A percentile compares a stretch with the other conserved stretches of the same genome.
phyloP scores from a whole-genome alignment of 2,113 vertebrate species.

The Caranx ignobilis region DNA sequence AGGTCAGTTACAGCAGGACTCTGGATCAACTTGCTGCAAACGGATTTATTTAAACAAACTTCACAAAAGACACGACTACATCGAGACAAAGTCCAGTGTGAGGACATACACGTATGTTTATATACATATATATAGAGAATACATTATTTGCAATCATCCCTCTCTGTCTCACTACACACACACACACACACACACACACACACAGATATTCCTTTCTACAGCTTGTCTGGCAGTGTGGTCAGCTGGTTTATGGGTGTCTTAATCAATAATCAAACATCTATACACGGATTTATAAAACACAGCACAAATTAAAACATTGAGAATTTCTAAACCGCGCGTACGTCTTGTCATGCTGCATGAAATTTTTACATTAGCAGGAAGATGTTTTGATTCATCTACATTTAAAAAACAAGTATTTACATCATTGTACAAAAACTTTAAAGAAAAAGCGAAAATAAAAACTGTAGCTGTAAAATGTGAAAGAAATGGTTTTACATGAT shows the following conservation, averaged over 20 bases:
- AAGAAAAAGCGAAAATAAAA: background rate
- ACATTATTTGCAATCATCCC: background rate
- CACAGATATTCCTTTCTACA: slow-evolving; percentile 38
- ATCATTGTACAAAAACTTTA: slow-evolving; percentile 41
- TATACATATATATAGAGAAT: background rate
- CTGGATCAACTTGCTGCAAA: background rate
- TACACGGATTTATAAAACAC: slow-evolving; percentile 3
- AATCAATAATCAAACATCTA: slow-evolving; percentile 29
- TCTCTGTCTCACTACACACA: slow-evolving; percentile 1
- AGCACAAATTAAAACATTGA: slow-evolving; percentile 27
- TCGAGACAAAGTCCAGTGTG: background rate
- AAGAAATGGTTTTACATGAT: background rate
- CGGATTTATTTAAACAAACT: slow-evolving; percentile 49
- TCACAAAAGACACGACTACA: slow-evolving; percentile 31
- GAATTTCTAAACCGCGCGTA: slow-evolving; percentile 19
- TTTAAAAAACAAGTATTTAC: slow-evolving; percentile 41
- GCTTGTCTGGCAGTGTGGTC: slow-evolving; percentile 64
- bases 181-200: background rate
- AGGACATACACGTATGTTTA: background rate
- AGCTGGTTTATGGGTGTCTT: slow-evolving; percentile 54
- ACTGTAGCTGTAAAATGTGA: background rate
- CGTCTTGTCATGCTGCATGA: slow-evolving; percentile 10
- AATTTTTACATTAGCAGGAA: background rate
- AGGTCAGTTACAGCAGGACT: background rate
- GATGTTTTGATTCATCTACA: slow-evolving; percentile 17